A percentile compares a stretch with the other conserved stretches of the same genome.
Evolutionary conservation across 2,797 vertebrate genomes (phyloP).

Genomic region (Accipiter badius): DNA sequence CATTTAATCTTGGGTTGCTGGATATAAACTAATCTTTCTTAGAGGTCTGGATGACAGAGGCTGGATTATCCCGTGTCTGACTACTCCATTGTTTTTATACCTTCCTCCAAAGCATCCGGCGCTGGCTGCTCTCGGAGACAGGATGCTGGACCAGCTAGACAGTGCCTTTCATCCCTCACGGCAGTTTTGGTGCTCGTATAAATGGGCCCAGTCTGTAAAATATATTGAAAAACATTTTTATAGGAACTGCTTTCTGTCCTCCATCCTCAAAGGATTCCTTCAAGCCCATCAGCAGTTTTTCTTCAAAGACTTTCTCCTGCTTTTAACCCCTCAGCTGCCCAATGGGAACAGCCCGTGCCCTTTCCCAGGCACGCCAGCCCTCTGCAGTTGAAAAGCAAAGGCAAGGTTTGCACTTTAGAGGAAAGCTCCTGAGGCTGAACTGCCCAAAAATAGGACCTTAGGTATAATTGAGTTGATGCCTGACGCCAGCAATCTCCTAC

Average conservation of each 20-base stretch:
- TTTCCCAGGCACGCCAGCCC: not conserved
- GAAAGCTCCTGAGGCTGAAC: not conserved
- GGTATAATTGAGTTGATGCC: not conserved
- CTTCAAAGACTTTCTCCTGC: not conserved
- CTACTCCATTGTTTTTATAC: not conserved
- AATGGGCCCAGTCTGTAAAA: not conserved
- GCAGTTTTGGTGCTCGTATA: not conserved
- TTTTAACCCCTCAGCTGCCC: not conserved
- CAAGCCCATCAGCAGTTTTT: not conserved
- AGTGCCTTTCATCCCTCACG: not conserved
- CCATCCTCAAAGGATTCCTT: not conserved
- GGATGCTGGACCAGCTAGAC: slow-evolving; percentile 11
- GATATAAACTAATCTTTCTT: slow-evolving; percentile 18
- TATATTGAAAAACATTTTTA: not conserved
- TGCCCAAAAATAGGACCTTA: not conserved
- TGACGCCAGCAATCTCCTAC: not conserved
- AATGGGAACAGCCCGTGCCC: fast-evolving
- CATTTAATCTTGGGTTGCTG: slow-evolving; percentile 14
- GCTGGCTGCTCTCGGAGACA: not conserved
- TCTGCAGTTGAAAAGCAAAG: not conserved
- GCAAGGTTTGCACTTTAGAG: not conserved
- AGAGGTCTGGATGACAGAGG: slow-evolving; percentile 23
- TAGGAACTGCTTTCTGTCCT: not conserved
- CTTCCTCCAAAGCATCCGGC: not conserved
- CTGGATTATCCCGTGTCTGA: not conserved